phyloP scores from a whole-genome alignment of 2,113 vertebrate genomes.

The Nibea albiflora region DNA sequence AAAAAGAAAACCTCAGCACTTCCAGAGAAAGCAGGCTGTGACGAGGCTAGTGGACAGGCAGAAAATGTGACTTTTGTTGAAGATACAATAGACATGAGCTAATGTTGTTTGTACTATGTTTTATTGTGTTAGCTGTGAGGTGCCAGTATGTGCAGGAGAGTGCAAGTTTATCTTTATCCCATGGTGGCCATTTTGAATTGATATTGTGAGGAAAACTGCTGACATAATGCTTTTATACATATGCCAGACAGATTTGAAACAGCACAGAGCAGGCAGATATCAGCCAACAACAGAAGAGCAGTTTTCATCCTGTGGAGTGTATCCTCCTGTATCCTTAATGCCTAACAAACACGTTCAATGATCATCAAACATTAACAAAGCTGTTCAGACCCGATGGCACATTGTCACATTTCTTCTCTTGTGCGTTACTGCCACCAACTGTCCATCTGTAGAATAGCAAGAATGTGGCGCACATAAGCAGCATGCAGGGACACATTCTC shows the following conservation, averaged over 20 bases:
- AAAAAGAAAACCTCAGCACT: background rate
- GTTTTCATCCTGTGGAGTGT: background rate
- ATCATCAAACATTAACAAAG: too few relatives aligned
- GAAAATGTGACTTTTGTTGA: slow-evolving; percentile 41
- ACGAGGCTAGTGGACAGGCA: background rate
- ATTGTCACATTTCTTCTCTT: background rate
- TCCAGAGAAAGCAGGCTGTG: background rate
- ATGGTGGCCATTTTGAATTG: slow-evolving; percentile 18
- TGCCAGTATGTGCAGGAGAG: slow-evolving; percentile 25
- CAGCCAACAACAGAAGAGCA: too few relatives aligned
- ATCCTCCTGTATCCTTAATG: background rate
- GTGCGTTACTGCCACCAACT: background rate
- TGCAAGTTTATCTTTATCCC: background rate
- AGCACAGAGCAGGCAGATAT: background rate
- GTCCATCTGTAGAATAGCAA: background rate
- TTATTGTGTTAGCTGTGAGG: slow-evolving; percentile 47
- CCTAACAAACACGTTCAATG: background rate
- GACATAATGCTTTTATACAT: background rate
- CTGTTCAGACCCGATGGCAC: too few relatives aligned
- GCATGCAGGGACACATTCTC: background rate
- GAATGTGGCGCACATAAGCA: background rate
- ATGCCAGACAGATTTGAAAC: background rate
- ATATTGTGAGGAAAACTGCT: background rate
- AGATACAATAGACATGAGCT: slow-evolving; percentile 23
- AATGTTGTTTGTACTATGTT: slow-evolving; percentile 22